Percentiles rank a stretch among this genome's conserved stretches.
Conservation (phyloP, 2,888 invertebrate species). For the Dicyrtomina minuta region DNA sequence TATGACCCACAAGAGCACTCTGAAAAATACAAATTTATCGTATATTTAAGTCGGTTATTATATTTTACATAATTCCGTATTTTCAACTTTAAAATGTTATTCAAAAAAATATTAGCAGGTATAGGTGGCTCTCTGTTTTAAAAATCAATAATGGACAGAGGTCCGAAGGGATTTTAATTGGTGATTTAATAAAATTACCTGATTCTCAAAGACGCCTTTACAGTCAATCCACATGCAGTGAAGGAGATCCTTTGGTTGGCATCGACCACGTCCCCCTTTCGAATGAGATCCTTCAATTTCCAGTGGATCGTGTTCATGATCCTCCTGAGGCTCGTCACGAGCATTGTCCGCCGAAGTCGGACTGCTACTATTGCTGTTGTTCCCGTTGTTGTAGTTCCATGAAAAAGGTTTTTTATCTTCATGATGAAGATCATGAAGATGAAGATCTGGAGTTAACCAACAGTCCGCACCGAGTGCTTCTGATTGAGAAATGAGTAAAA, state of each 20-base stretch:
- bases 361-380: too few relatives aligned
- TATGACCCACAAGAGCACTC: conserved; percentile 65
- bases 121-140: neutral
- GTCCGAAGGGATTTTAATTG: neutral
- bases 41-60: neutral
- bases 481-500: neutral
- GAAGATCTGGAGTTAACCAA: neutral
- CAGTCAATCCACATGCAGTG: conserved; percentile 85
- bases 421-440: too few relatives aligned
- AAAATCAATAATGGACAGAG: neutral
- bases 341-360: neutral
- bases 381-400: too few relatives aligned
- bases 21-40: conserved; percentile 26
- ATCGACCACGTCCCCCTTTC: neutral
- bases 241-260: neutral
- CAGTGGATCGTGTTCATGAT: neutral
- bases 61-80: neutral
- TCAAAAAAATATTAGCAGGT: neutral
- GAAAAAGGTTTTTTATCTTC: neutral
- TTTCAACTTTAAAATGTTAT: neutral
- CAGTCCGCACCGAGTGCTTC: neutral
- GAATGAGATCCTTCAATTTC: neutral
- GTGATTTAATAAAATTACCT: too few relatives aligned
- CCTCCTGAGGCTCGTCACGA: neutral
- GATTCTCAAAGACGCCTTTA: conserved; percentile 74